Base-by-base conservation (phyloP, 2,888 invertebrate genomes). In the Parnassius orleans region DNA sequence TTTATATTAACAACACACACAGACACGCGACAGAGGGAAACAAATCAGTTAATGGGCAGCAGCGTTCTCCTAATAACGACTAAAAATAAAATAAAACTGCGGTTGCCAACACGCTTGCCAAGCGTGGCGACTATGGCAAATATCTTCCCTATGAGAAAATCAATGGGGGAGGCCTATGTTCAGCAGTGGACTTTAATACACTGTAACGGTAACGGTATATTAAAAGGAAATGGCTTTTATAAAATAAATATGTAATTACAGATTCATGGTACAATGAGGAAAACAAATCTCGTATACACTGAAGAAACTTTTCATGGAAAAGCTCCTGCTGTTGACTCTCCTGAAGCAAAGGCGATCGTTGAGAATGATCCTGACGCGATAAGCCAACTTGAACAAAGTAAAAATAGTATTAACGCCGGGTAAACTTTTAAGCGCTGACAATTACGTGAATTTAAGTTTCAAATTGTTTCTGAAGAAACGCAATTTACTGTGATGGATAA, bases 201-300 rank as follows among this genome's bases (percentile, higher is more conserved):
- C n/a, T n/a, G n/a, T n/a, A n/a, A n/a, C n/a, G n/a, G n/a, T n/a
- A n/a, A n/a, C n/a, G n/a, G n/a, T n/a, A n/a, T n/a, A n/a, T 33
- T 33, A 33, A 7, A 33, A 5, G 7, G 7, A 33, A 33, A 7
- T 33, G 33, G 7, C 33, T 33, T 33, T 33, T 7, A 3, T 33
- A 33, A 7, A 33, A 7, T 7, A 1, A 33, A 7, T 33, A 75
- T 48, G 12, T 60, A 65, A 67, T 87, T 86, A 9, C 80, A 95
- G 95, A 71, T 95, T 7, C 95, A 95, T 72, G 95, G 95, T 0
- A 95, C 96, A 0, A 92, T 93, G 75, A 87, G 95, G 64, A 92
- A 92, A 67, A 89, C 90, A 51, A 93, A 94, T 75, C 84, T 93
- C 5, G 90, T 94, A 3, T 95, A 96, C 76, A 93, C 93, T 0